Conservation (phyloP, 2,888 invertebrate genomes). For the Helobdella robusta region DNA sequence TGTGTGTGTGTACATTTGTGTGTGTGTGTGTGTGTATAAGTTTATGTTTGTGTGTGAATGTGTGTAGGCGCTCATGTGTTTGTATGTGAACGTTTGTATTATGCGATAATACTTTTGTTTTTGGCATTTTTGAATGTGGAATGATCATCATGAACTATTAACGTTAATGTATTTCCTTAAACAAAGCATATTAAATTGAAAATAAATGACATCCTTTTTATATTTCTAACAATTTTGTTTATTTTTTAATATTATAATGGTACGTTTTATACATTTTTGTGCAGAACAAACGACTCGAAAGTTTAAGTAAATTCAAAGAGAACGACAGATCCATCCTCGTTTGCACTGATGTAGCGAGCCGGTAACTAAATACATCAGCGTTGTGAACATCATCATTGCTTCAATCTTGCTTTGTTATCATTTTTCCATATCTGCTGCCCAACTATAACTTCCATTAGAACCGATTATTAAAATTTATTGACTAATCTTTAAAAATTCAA, state of each 20-base stretch:
- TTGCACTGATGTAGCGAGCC: slow-evolving; percentile 5
- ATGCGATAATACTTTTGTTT: too few relatives aligned
- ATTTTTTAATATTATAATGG: neutral
- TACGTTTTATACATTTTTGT: neutral
- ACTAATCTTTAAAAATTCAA: neutral
- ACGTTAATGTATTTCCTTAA: neutral
- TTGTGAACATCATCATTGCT: neutral
- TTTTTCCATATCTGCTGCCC: neutral
- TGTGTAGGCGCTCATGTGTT: too few relatives aligned
- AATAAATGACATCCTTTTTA: neutral
- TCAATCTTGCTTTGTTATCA: neutral
- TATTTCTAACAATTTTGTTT: neutral
- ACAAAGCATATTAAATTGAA: neutral
- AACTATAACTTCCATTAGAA: neutral
- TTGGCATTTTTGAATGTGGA: neutral
- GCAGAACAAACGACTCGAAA: neutral
- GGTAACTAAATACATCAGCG: neutral
- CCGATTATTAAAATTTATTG: neutral
- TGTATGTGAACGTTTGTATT: too few relatives aligned
- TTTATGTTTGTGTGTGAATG: too few relatives aligned
- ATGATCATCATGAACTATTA: neutral
- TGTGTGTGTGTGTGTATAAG: too few relatives aligned
- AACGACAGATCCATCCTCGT: neutral
- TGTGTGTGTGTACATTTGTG: too few relatives aligned
- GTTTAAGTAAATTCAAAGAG: slow-evolving; percentile 1